Evolutionary conservation across 2,888 invertebrate species (phyloP), one percentile per base, ranked within the genome.

Genomic region (Argynnis bischoffii): DNA sequence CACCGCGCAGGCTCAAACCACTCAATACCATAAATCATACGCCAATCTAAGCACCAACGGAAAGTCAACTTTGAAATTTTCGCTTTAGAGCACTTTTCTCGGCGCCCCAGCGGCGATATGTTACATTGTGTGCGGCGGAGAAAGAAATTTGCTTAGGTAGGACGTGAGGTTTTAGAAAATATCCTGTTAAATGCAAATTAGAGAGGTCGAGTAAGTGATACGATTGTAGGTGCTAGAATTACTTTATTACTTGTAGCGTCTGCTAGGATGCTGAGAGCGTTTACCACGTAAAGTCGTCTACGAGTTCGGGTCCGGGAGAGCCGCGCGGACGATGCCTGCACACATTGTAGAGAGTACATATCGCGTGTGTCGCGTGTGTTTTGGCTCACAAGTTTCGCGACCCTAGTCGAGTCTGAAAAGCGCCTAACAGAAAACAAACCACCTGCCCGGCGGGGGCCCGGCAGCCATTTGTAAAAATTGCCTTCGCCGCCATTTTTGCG

Each of bases 381-480:
- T 67, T 68, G 65, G 55, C 63, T 26, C 53, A 15, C 50, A 53
- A 59, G 59, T 51, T 41, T 51, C 47, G 64, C 73, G 67, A 74
- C 76, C 77, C 77, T 66, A 69, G 69, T 66, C 65, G 63, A 63
- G 56, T 70, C 73, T 74, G 76, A 76, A 75, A 76, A 76, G 76
- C 75, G 74, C 76, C 57, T 72, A 76, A 72, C 72, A 75, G 76
- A 82, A 79, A 82, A 83, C 84, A 84, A 82, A 85, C 84, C 84
- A 83, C 81, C 83, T 81, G 82, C 82, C 83, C 74, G 81, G 78
- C 83, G 78, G 83, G 84, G 83, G 81, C 83, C 75, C 85, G 90
- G 90, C 91, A 87, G 92, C 91, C 92, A 91, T 91, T 91, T 92
- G 89, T 89, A 92, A 91, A 90, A 90, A 90, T 90, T 90, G 86